Evolutionary conservation across 2,888 invertebrate species (phyloP).

Genomic region (Megamerina dolium): DNA sequence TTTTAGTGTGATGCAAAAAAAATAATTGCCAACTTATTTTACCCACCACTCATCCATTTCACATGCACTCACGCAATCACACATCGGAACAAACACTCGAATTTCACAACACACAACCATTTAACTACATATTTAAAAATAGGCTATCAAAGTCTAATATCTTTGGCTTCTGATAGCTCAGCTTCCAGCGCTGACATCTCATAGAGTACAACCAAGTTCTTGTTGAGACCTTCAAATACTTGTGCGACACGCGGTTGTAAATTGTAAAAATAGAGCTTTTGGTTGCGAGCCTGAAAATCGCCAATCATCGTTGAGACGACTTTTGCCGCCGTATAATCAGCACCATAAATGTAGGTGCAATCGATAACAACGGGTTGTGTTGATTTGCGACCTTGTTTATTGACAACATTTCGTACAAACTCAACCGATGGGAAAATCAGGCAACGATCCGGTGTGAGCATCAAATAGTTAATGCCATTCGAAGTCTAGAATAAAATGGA

Average conservation of each 20-base stretch:
- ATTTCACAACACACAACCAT: too few relatives aligned
- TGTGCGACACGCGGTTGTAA: constrained; percentile 75
- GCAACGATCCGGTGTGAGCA: constrained; percentile 82
- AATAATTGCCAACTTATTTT: too few relatives aligned
- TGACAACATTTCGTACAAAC: constrained; percentile 79
- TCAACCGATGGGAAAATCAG: constrained; percentile 87
- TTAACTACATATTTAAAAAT: too few relatives aligned
- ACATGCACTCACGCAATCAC: neutral
- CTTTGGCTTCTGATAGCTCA: constrained; percentile 54
- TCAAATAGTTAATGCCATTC: constrained; percentile 66
- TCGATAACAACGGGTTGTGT: constrained; percentile 75
- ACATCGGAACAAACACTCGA: too few relatives aligned
- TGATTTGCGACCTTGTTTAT: constrained; percentile 67
- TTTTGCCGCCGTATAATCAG: constrained; percentile 81
- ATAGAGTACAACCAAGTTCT: constrained; percentile 70
- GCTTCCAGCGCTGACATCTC: constrained; percentile 67
- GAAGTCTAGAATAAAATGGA: constrained; percentile 50
- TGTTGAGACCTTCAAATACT: constrained; percentile 72
- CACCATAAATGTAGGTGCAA: constrained; percentile 82
- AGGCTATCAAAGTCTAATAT: too few relatives aligned
- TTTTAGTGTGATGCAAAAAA: too few relatives aligned
- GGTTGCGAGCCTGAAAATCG: constrained; percentile 67
- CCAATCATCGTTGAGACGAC: constrained; percentile 68
- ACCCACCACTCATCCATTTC: too few relatives aligned
- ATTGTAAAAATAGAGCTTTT: constrained; percentile 75